Conservation (phyloP, 2,113 vertebrate genomes). For the Alosa alosa region DNA sequence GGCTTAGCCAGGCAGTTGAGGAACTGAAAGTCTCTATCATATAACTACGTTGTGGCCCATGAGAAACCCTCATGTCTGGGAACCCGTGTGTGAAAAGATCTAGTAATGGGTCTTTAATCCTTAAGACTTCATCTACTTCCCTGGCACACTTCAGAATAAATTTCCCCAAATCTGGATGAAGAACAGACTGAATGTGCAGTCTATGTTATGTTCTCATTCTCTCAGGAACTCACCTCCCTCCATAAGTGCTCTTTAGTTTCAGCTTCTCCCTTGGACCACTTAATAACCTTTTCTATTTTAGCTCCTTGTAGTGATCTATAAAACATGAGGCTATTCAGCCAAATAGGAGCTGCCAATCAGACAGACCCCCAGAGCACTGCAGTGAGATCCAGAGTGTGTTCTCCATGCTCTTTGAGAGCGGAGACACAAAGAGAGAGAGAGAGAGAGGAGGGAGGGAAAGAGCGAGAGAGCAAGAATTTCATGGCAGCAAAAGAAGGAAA, state of each 20-base stretch:
- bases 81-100: not conserved
- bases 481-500: too few species aligned
- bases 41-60: not conserved
- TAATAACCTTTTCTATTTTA: not conserved
- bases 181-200: not conserved
- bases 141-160: not conserved
- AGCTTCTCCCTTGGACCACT: not conserved
- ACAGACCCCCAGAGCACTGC: not conserved
- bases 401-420: not conserved
- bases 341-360: slow-evolving; percentile 13
- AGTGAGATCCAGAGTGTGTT: not conserved
- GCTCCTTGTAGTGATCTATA: slow-evolving; percentile 1
- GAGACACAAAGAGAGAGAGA: slow-evolving; percentile 6
- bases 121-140: not conserved
- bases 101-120: not conserved
- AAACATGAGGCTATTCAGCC: slow-evolving; percentile 16
- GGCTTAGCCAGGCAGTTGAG: not conserved
- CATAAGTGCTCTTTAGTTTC: not conserved
- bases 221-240: not conserved
- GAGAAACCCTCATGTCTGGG: not conserved
- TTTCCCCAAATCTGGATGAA: not conserved
- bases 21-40: not conserved
- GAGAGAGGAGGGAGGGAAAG: not conserved
- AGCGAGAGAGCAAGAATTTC: not conserved
- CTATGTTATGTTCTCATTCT: not conserved